Conservation (phyloP, 2,113 vertebrate species). For the Bubalus kerabau region DNA sequence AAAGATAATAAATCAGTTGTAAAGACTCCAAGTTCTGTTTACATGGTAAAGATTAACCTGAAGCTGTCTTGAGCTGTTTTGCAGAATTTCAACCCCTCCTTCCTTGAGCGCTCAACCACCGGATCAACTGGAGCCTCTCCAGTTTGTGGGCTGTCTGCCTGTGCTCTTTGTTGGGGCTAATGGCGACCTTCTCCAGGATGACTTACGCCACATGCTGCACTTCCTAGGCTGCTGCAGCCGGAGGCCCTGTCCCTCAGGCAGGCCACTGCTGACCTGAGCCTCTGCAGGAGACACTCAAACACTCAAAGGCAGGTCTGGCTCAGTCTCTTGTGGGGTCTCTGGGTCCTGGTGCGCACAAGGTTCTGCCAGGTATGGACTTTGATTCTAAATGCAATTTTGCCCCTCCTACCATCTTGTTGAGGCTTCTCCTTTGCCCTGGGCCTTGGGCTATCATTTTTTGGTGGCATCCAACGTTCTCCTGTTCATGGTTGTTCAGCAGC, state of each 20-base stretch:
- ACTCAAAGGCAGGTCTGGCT: not conserved
- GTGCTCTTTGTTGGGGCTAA: not conserved
- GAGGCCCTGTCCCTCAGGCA: not conserved
- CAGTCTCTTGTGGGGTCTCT: not conserved
- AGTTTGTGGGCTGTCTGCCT: not conserved
- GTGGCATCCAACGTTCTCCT: not conserved
- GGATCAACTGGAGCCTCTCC: not conserved
- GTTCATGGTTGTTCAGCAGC: not conserved
- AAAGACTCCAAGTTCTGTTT: not conserved
- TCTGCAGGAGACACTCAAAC: not conserved
- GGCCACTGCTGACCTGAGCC: not conserved
- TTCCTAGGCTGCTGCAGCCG: not conserved
- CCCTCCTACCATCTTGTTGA: not conserved
- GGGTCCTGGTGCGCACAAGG: not conserved
- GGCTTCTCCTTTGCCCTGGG: not conserved
- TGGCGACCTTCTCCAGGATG: not conserved
- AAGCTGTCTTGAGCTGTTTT: not conserved
- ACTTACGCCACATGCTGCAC: not conserved
- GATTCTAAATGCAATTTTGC: not conserved
- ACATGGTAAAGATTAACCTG: not conserved
- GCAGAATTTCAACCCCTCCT: not conserved
- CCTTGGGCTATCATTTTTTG: not conserved
- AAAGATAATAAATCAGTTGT: not conserved
- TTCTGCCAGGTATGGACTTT: not conserved
- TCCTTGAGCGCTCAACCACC: rapidly evolving